Evolutionary conservation across 2,113 vertebrate species (phyloP), one percentile per base, ranked within the genome.

Genomic region (Martes martes): DNA sequence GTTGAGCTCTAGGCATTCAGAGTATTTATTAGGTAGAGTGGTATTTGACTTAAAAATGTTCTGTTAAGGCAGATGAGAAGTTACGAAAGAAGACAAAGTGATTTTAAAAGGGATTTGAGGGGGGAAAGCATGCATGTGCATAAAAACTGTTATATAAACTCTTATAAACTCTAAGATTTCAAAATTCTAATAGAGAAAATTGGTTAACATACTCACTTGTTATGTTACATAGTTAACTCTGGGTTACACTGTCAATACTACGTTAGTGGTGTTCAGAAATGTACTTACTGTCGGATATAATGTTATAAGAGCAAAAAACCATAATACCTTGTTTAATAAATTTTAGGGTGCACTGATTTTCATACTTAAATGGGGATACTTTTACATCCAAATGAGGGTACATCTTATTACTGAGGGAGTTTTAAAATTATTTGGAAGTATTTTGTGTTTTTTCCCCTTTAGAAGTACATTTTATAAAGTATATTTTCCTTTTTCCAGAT

Each of bases 41-140:
- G 7, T 87, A 86, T 88, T 95, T 74, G 39, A 86, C 16, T 92
- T 31, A 94, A 73, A 91, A 91, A 69, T 84, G 57, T 52, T 84
- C 86, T 39, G 19, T 65, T 85, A 55, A 85, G 50, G 59, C 63
- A 86, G 81, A 36, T n/a, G 69, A 73, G 74, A 26, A 16, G 39
- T 92, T 80, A 33, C 13, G 74, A 55, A 87, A 81, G 74, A 69
- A 55, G 47, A 80, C n/a, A 86, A 57, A 55, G 11, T 82, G 19
- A 67, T 84, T 85, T 80, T 19, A 63, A 94, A 89, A 81, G n/a
- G 13, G 36, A 47, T 85, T 69, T 65, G 14, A 31, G 7, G 7
- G 33, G 19, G 3, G 3, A 79, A 55, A 76, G 59, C 59, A 61
- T 26, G 50, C 55, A 47, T 52, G n/a, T 47, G 33, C 6, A 31